Percentiles rank a stretch among this genome's conserved stretches.
These are phyloP conservation scores for Trimorus sp. DNA, from an alignment of 2,888 invertebrate genomes.

Conservation along the genomic window DNA sequence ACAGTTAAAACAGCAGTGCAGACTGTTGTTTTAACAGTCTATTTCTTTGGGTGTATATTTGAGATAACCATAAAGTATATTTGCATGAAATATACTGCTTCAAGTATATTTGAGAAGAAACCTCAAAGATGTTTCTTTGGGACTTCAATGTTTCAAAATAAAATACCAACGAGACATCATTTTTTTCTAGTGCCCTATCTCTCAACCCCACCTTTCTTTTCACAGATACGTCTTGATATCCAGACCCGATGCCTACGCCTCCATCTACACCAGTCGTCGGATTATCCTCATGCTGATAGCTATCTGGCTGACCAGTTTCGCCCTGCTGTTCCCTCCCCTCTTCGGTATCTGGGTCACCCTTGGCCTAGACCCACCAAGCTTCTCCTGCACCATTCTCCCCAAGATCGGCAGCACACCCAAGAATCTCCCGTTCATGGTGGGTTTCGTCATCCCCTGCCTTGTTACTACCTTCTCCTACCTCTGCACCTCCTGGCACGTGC, in stretches of 20 bases:
- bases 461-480: slow-evolving; percentile 93
- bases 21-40: too few relatives aligned
- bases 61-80: too few relatives aligned
- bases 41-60: too few relatives aligned
- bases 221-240: slow-evolving; percentile 92
- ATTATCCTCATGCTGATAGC: slow-evolving; percentile 90
- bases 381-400: slow-evolving; percentile 93
- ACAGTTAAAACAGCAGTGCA: too few relatives aligned
- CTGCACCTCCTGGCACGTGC: slow-evolving; percentile 92
- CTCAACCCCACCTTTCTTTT: too few relatives aligned
- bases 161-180: too few relatives aligned
- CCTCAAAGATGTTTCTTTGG: too few relatives aligned
- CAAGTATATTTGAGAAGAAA: too few relatives aligned
- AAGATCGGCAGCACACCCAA: slow-evolving; percentile 91
- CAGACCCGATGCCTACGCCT: slow-evolving; percentile 89
- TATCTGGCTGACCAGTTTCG: slow-evolving; percentile 87
- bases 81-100: too few relatives aligned
- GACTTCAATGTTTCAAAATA: too few relatives aligned
- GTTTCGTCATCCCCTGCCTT: slow-evolving; percentile 91
- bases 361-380: slow-evolving; percentile 90
- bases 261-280: slow-evolving; percentile 88
- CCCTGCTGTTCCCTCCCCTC: slow-evolving; percentile 88
- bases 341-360: slow-evolving; percentile 92
- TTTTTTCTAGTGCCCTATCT: too few relatives aligned
- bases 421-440: slow-evolving; percentile 91